Evolutionary conservation across 2,888 invertebrate species (phyloP), one percentile per base, ranked within the genome.

Genomic region (Pyrochroa serraticornis): DNA sequence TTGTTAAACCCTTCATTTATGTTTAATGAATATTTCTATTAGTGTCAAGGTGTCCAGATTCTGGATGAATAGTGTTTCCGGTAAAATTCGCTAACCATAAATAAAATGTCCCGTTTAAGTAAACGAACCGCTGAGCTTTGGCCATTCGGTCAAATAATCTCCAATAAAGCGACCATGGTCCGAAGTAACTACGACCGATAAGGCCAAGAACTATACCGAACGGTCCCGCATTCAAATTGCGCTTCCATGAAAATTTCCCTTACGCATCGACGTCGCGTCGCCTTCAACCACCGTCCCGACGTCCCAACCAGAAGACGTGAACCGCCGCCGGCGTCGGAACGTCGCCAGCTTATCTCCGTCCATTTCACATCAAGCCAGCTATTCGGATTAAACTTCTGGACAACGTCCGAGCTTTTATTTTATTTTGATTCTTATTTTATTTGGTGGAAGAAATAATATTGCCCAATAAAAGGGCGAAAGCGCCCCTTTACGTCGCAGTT

Each of bases 391-490:
- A 68, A 68, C 54, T 66, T 69, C 44, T 65, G 71, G 70, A 70
- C 68, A 66, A 70, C 69, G 71, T 71, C 69, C 70, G 59, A 55
- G 58, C 54, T 68, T 68, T 70, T 63, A 70, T 69, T 71, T 72
- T 70, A 71, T 71, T 72, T 67, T 70, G 71, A 72, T 72, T 70
- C 71, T 67, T 68, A 71, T 74, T 74, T 74, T 74, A 74, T 74
- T 74, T 69, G 71, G 67, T 68, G 71, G 71, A 71, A 73, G 70
- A 66, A 69, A 66, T 69, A 62, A 39, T 56, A 55, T 46, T 47
- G 41, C 50, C 12, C 49, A 13, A 53, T 58, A 58, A 64, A 60
- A 46, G 61, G 55, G 42, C 41, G 22, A 38, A 30, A 60, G 37
- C 39, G 54, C 38, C 49, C 35, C 38, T 42, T 49, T 35, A 42